Base-by-base conservation (phyloP, 2,888 invertebrate species). In the Shargacucullia verbasci region DNA sequence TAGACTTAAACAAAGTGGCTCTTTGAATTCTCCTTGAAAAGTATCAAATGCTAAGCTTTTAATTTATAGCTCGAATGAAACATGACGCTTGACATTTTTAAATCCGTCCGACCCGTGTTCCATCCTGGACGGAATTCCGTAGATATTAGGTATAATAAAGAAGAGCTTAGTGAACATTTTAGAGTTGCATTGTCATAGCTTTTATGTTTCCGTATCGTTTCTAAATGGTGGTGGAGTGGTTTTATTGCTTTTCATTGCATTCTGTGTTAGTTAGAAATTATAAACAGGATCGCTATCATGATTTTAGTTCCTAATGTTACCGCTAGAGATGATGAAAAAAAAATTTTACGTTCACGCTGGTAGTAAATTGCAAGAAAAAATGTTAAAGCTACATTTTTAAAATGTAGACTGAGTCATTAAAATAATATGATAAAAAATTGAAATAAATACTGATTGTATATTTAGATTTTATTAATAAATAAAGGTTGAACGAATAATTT, bases 41-140 rank as follows among this genome's bases (percentile, higher is more conserved):
- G 66, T 74, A 78, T 78, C 68, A 75, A 70, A 75, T 65, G 55
- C 59, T 71, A 74, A 70, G 57, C 53, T 57, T 62, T 73, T 70
- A 68, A 73, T 78, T 73, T 71, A 70, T 64, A 46, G 55, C 53
- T 45, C 46, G 59, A 71, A 72, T 68, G 70, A 66, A 78, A 75
- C 72, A 69, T 40, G 63, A 64, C 59, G 40, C 45, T 53, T 59
- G 59, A 57, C 53, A 66, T 63, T 76, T 68, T 33, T 63, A 59
- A 61, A 66, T 61, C 68, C 59, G 63, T 69, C n/a, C 55, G 54
- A 55, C 54, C 55, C 65, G 14, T 63, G 66, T 74, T 66, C 57
- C 49, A 49, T 49, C 74, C 58, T 66, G 52, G 48, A 59, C 41
- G 38, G 54, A 49, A 69, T 59, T 65, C 45, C 13, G 34, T 33